Conservation (phyloP, 1,140 invertebrate genomes). For the Drosophila arawakana region DNA sequence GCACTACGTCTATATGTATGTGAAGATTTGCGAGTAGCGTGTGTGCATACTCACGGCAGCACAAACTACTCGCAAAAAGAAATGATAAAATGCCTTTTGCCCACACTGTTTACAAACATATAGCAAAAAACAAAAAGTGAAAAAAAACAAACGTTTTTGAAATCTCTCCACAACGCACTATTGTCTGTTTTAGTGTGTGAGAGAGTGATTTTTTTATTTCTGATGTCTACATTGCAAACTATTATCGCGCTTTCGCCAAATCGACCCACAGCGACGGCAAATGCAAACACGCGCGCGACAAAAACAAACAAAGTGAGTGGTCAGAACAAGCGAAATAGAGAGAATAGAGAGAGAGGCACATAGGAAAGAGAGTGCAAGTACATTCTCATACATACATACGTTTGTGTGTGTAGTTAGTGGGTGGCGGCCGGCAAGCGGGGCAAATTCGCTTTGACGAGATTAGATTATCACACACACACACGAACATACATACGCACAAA, state of each 20-base stretch:
- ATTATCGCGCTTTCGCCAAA: slow-evolving; percentile 67
- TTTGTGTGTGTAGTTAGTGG: slow-evolving; percentile 31
- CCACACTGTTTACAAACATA: slow-evolving; percentile 70
- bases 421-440: slow-evolving; percentile 51
- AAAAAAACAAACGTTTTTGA: slow-evolving; percentile 49
- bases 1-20: slow-evolving; percentile 3
- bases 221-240: slow-evolving; percentile 45
- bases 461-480: slow-evolving; percentile 48
- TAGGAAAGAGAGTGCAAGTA: slow-evolving; percentile 14
- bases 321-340: slow-evolving; percentile 11
- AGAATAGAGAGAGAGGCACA: slow-evolving; percentile 3
- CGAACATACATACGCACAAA: slow-evolving; percentile 4
- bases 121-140: slow-evolving; percentile 13
- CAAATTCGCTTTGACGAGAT: slow-evolving; percentile 39
- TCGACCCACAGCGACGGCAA: slow-evolving; percentile 49
- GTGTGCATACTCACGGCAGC: background rate
- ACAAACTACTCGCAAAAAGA: slow-evolving; percentile 42
- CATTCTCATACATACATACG: slow-evolving; percentile 3
- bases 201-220: slow-evolving; percentile 10
- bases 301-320: slow-evolving; percentile 64
- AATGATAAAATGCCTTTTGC: slow-evolving; percentile 44
- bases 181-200: slow-evolving; percentile 10
- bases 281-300: slow-evolving; percentile 74
- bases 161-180: slow-evolving; percentile 41
- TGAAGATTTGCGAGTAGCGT: background rate